These are phyloP conservation scores for Nibea albiflora DNA, from an alignment of 2,113 vertebrate genomes.

Conservation along the genomic window DNA sequence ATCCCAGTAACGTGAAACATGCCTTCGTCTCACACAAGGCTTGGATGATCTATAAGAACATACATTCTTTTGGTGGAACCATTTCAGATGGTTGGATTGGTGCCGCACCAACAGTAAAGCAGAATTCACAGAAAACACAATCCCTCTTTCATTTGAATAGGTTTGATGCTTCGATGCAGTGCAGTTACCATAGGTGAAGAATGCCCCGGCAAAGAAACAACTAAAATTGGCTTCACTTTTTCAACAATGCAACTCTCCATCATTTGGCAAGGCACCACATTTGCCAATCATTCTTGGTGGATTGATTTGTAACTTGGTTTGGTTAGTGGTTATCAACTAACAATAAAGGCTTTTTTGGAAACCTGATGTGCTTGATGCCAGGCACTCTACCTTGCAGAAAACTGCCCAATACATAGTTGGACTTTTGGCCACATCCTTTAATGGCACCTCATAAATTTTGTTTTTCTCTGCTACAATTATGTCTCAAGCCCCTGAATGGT, in stretches of 20 bases:
- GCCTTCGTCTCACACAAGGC: constrained; percentile 16
- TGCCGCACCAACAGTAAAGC: background rate
- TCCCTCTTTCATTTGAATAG: background rate
- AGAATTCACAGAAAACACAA: background rate
- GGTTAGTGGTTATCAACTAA: no score
- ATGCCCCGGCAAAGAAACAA: background rate
- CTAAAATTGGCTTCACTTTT: background rate
- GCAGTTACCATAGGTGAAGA: background rate
- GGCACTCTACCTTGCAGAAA: no score
- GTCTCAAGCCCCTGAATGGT: no score
- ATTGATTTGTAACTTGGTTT: no score
- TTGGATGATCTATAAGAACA: constrained; percentile 6
- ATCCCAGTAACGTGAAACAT: constrained; percentile 16
- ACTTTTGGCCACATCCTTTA: no score
- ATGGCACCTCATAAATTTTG: no score
- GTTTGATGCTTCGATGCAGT: background rate
- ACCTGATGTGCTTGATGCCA: no score
- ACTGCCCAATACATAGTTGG: no score
- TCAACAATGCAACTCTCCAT: background rate
- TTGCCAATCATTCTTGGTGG: no score
- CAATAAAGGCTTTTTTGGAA: no score
- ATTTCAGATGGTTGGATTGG: constrained; percentile 9
- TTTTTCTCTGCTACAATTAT: no score
- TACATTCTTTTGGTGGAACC: background rate
- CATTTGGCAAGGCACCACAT: background rate